phyloP scores from a whole-genome alignment of 2,113 vertebrate genomes.

The Oncorhynchus clarkii region DNA sequence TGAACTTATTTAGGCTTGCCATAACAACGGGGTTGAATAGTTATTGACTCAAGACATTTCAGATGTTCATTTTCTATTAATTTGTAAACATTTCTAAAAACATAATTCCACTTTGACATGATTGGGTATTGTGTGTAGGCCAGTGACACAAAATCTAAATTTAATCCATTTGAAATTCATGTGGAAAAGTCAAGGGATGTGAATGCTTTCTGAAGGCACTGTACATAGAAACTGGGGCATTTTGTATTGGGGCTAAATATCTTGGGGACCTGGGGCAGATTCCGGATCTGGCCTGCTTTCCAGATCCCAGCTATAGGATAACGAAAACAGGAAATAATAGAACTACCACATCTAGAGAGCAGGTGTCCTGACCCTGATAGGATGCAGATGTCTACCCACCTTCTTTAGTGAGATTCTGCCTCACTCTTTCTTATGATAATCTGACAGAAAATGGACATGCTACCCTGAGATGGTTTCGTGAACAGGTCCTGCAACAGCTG shows the following conservation, averaged over 20 bases:
- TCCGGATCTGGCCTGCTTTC: neutral
- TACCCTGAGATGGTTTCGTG: conserved; percentile 41
- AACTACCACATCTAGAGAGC: conserved; percentile 13
- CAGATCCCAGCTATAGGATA: neutral
- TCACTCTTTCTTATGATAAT: conserved; percentile 23
- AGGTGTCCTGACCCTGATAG: conserved; percentile 33
- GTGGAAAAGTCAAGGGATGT: too few relatives aligned
- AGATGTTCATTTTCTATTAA: too few relatives aligned
- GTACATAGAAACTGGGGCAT: conserved; percentile 30
- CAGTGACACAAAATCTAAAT: too few relatives aligned
- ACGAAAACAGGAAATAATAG: neutral
- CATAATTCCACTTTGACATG: too few relatives aligned
- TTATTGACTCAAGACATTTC: too few relatives aligned
- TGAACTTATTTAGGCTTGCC: too few relatives aligned
- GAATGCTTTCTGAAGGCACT: too few relatives aligned
- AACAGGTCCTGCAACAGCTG: conserved; percentile 41
- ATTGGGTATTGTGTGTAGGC: too few relatives aligned
- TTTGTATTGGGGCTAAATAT: conserved; percentile 8
- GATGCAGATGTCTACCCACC: neutral
- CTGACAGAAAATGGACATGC: conserved; percentile 49
- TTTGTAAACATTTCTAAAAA: too few relatives aligned
- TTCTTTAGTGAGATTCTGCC: conserved; percentile 8
- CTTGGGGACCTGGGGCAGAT: conserved; percentile 1
- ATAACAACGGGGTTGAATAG: too few relatives aligned
- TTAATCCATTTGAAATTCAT: too few relatives aligned